These are phyloP conservation scores for Corydoras maculifer DNA, from an alignment of 2,113 vertebrate genomes.

Conservation along the genomic window DNA sequence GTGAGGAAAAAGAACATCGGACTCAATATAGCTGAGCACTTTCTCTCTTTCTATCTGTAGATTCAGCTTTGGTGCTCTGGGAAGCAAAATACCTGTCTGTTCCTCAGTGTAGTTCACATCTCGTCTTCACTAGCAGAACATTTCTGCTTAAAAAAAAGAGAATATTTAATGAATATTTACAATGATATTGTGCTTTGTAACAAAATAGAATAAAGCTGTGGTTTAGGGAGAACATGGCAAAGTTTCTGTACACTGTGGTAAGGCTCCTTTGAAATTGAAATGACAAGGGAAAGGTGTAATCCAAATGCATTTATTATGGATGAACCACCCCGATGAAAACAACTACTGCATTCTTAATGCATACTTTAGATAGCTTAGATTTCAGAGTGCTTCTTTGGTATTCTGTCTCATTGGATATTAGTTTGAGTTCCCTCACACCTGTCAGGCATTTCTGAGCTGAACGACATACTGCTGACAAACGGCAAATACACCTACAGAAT, in stretches of 20 bases:
- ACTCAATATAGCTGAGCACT: slow-evolving; percentile 25
- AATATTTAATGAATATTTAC: background rate
- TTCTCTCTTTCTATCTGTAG: background rate
- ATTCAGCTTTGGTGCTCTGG: background rate
- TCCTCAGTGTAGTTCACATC: background rate
- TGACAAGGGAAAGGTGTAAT: slow-evolving; percentile 38
- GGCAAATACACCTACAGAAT: no score
- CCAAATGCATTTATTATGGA: slow-evolving; percentile 53
- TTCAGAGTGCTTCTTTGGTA: background rate
- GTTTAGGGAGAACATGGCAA: background rate
- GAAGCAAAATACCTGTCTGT: background rate
- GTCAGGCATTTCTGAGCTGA: no score
- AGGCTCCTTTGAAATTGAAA: background rate
- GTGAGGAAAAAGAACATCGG: slow-evolving; percentile 26
- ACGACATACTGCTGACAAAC: no score
- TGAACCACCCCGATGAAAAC: slow-evolving; percentile 29
- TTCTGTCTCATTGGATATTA: background rate
- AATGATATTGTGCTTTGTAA: background rate
- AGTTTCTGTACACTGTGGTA: background rate
- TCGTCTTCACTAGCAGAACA: background rate
- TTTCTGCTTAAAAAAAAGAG: slow-evolving; percentile 1
- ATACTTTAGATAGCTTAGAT: background rate
- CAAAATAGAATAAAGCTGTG: background rate
- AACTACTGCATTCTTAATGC: slow-evolving; percentile 4
- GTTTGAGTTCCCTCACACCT: background rate